Percentiles rank a stretch among this genome's conserved stretches.
phyloP scores from a whole-genome alignment of 2,888 invertebrate genomes.

The Microctonus aethiopoides region DNA sequence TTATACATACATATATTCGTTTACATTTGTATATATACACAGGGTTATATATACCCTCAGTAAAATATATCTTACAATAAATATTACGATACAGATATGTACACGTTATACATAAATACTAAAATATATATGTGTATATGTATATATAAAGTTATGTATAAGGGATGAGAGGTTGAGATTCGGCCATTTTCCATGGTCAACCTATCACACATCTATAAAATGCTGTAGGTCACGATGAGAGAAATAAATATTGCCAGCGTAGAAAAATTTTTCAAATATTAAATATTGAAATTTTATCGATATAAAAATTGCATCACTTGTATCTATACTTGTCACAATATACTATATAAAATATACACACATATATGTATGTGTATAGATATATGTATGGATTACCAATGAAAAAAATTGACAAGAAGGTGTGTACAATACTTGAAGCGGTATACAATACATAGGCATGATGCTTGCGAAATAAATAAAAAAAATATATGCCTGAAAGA shows the following conservation, averaged over 20 bases:
- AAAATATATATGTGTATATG: too few relatives aligned
- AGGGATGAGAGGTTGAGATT: not conserved
- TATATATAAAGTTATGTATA: not conserved
- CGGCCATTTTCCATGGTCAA: slow-evolving; percentile 5
- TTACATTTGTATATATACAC: slow-evolving; percentile 6
- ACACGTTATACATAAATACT: too few relatives aligned
- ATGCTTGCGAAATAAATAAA: not conserved
- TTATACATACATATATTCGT: not conserved
- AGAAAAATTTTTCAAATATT: too few relatives aligned
- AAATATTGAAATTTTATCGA: not conserved
- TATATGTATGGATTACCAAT: too few relatives aligned
- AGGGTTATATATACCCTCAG: not conserved
- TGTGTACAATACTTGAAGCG: not conserved
- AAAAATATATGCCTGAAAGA: slow-evolving; percentile 6
- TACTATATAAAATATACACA: not conserved
- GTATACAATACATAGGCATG: not conserved
- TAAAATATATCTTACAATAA: slow-evolving; percentile 22
- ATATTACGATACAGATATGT: not conserved
- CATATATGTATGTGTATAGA: not conserved
- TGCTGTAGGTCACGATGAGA: not conserved
- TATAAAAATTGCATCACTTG: not conserved
- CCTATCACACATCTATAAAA: not conserved
- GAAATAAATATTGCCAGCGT: not conserved
- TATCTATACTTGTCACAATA: not conserved
- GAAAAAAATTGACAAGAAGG: not conserved